Evolutionary conservation across 2,888 invertebrate species (phyloP).

Genomic region (Phoronis australis): DNA sequence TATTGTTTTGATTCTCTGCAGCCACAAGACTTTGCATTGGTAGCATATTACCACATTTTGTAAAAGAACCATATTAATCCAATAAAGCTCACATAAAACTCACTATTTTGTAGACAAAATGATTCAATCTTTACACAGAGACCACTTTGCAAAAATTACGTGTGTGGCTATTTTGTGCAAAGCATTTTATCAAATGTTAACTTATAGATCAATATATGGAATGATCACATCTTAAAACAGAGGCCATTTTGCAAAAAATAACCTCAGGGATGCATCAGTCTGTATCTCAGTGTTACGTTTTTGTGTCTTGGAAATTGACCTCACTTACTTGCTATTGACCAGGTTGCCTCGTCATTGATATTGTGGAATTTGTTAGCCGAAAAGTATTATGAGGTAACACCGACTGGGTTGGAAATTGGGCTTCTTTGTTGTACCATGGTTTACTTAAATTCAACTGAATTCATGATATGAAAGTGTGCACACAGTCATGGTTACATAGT

Average conservation of each 20-base stretch:
- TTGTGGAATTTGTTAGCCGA: slow-evolving; percentile 34
- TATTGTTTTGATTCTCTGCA: too few relatives aligned
- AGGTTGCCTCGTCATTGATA: slow-evolving; percentile 28
- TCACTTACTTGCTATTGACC: slow-evolving; percentile 20
- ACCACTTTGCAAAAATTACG: too few relatives aligned
- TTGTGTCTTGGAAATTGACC: slow-evolving; percentile 8
- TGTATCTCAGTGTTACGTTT: slow-evolving; percentile 5
- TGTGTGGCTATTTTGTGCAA: neutral
- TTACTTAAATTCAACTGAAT: too few relatives aligned
- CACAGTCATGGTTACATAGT: too few relatives aligned
- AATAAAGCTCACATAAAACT: too few relatives aligned
- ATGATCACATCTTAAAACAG: neutral
- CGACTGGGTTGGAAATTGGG: neutral
- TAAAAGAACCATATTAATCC: too few relatives aligned
- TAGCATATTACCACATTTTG: too few relatives aligned
- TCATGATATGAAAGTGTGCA: too few relatives aligned
- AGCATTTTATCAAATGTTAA: neutral
- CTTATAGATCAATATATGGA: neutral
- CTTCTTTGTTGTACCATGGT: too few relatives aligned
- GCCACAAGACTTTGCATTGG: too few relatives aligned
- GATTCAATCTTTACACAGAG: too few relatives aligned
- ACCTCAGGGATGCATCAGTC: slow-evolving; percentile 7
- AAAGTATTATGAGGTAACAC: slow-evolving; percentile 36
- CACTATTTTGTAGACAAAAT: too few relatives aligned
- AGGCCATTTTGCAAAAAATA: neutral